Percentiles rank a stretch among this genome's conserved stretches.
phyloP scores from a whole-genome alignment of 1,140 invertebrate species.

The Drosophila aff. region DNA sequence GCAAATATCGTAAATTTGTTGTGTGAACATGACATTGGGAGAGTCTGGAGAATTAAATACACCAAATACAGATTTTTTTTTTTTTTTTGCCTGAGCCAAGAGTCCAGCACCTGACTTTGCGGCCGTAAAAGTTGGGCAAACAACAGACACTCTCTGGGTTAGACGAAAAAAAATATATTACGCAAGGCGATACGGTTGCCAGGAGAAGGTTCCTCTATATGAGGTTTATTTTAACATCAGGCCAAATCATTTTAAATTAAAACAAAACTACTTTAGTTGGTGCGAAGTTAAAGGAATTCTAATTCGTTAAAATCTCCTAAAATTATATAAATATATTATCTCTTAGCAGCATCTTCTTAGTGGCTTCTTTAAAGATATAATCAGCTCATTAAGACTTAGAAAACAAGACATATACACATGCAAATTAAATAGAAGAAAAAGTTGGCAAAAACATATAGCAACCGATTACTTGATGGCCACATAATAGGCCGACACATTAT shows the following conservation, averaged over 20 bases:
- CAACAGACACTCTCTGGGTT: neutral
- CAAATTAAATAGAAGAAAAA: neutral
- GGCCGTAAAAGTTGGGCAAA: conserved; percentile 24
- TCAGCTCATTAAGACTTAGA: conserved; percentile 2
- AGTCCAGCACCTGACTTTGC: conserved; percentile 40
- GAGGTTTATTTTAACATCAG: no score
- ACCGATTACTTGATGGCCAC: neutral
- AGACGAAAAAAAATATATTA: conserved; percentile 11
- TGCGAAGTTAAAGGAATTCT: neutral
- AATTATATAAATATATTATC: no score
- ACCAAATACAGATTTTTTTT: neutral
- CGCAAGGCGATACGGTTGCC: conserved; percentile 20
- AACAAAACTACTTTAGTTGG: neutral
- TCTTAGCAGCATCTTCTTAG: neutral
- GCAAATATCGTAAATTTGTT: conserved; percentile 61
- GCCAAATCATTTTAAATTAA: neutral
- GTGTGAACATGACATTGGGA: conserved; percentile 22
- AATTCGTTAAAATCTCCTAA: neutral
- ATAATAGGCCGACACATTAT: conserved; percentile 15
- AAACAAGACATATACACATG: neutral
- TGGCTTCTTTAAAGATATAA: conserved; percentile 3
- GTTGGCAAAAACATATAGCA: neutral
- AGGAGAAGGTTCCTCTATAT: neutral
- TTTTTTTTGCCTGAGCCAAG: neutral
- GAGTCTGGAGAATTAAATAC: conserved; percentile 18